Percentiles rank a stretch among this genome's conserved stretches.
These are phyloP conservation scores for Macrophya annulata DNA, from an alignment of 2,888 invertebrate species.

Conservation along the genomic window DNA sequence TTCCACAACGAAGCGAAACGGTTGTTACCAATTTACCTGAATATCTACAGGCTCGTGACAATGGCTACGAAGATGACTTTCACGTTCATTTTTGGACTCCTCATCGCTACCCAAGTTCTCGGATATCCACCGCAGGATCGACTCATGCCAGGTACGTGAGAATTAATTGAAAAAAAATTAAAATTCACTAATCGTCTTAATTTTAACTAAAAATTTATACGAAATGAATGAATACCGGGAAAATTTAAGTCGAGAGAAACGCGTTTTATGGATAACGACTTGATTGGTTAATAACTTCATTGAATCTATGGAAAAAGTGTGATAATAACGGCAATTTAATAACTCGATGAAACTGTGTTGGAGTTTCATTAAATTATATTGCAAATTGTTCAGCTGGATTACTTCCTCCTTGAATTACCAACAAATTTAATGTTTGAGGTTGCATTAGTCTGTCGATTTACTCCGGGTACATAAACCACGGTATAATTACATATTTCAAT, in stretches of 20 bases:
- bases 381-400: not conserved
- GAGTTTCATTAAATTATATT: not conserved
- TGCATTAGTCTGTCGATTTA: constrained; percentile 9
- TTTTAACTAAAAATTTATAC: not conserved
- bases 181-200: not conserved
- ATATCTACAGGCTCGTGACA: constrained; percentile 26
- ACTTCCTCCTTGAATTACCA: not conserved
- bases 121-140: constrained; percentile 76
- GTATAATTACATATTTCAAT: not conserved
- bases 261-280: not conserved
- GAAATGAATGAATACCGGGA: not conserved
- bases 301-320: constrained; percentile 35
- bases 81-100: constrained; percentile 64
- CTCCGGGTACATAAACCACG: not conserved
- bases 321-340: not conserved
- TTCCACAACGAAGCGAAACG: constrained; percentile 65
- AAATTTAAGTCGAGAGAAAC: not conserved
- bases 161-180: not conserved
- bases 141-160: constrained; percentile 72
- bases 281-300: not conserved
- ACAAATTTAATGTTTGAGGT: not conserved
- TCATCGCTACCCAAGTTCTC: constrained; percentile 69
- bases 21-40: constrained; percentile 46
- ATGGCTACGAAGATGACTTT: constrained; percentile 63
- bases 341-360: not conserved